Conservation (phyloP, 1,140 invertebrate genomes). For the Streblospio benedicti region DNA sequence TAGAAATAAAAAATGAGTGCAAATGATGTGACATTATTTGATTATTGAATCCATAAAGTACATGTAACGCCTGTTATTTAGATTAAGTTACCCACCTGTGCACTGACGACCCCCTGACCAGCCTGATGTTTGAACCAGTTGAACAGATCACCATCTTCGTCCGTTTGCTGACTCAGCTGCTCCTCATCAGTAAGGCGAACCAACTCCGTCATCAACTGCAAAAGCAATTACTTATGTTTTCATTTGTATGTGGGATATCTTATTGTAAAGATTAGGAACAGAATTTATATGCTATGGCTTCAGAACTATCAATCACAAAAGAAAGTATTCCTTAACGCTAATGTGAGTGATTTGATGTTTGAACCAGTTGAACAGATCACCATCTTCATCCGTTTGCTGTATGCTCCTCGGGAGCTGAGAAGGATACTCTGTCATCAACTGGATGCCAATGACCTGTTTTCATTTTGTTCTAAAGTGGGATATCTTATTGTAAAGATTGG, state of each 20-base stretch:
- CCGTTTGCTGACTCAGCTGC: constrained; percentile 32
- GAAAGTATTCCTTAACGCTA: background rate
- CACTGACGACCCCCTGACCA: constrained; percentile 34
- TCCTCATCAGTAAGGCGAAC: constrained; percentile 38
- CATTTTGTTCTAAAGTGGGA: background rate
- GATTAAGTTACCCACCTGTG: constrained; percentile 31
- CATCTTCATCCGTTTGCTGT: constrained; percentile 44
- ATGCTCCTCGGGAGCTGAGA: too few species aligned
- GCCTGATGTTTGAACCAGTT: constrained; percentile 43
- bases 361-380: constrained; percentile 42
- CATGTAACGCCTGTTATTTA: too few species aligned
- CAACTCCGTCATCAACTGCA: constrained; percentile 37
- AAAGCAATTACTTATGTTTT: background rate
- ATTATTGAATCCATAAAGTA: too few species aligned
- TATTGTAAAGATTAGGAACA: background rate
- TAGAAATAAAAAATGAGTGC: background rate
- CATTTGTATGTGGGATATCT: background rate
- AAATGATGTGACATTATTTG: background rate
- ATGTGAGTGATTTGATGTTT: constrained; percentile 29
- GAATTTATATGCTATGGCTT: background rate
- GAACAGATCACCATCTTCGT: constrained; percentile 43
- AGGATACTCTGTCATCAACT: background rate
- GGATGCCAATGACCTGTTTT: background rate
- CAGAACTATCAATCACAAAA: background rate
- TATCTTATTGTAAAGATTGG: background rate